These are phyloP conservation scores for Taurulus bubalis DNA, from an alignment of 2,113 vertebrate genomes.

Conservation along the genomic window DNA sequence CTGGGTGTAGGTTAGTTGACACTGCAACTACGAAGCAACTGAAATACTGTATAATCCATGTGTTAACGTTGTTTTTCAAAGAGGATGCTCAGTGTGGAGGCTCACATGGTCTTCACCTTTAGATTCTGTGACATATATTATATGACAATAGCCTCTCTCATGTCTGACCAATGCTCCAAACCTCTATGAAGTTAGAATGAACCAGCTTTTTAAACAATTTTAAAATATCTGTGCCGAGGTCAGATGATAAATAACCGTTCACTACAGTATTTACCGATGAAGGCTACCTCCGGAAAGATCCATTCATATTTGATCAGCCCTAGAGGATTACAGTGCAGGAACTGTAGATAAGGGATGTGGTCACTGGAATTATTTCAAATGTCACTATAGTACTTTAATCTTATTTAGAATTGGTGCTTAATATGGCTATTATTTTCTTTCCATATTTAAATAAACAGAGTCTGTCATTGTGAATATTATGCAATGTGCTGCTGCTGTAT, in stretches of 20 bases:
- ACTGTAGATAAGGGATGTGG: not conserved
- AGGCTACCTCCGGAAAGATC: not conserved
- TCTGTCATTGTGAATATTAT: constrained; percentile 7
- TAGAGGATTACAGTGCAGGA: not conserved
- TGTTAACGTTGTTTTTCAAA: not conserved
- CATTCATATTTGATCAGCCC: constrained; percentile 6
- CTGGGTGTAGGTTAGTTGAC: not conserved
- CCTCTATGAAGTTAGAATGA: not conserved
- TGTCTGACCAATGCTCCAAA: not conserved
- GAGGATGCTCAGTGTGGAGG: not conserved
- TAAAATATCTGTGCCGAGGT: not conserved
- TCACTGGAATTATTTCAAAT: not conserved
- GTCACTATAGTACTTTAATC: not conserved
- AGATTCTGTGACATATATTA: too few species aligned
- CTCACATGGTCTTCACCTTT: not conserved
- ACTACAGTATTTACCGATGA: not conserved
- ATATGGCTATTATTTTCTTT: not conserved
- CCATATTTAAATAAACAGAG: constrained; percentile 12
- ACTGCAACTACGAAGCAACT: not conserved
- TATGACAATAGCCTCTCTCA: not conserved
- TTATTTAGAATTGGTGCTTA: constrained; percentile 3
- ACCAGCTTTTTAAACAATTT: not conserved
- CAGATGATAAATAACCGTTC: not conserved
- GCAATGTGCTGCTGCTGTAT: not conserved
- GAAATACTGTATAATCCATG: not conserved